Evolutionary conservation across 2,888 invertebrate species (phyloP).

Genomic region (Lasioglossum calceatum): DNA sequence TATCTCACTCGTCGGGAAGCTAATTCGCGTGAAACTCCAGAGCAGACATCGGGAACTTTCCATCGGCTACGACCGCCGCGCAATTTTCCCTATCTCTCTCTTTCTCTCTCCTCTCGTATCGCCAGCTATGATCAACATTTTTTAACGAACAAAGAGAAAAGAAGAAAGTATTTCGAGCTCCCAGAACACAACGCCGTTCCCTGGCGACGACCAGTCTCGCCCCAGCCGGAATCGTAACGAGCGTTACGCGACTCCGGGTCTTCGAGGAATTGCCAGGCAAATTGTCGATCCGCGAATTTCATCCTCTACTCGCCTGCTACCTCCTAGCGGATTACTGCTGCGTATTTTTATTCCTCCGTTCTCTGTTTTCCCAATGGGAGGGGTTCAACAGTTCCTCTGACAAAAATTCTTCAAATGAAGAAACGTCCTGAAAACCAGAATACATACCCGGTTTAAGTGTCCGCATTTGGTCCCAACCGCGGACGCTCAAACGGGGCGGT

Average conservation of each 20-base stretch:
- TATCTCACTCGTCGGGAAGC: not conserved
- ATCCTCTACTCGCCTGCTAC: not conserved
- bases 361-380: no score
- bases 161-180: slow-evolving; percentile 14
- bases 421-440: no score
- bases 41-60: slow-evolving; percentile 19
- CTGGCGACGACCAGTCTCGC: not conserved
- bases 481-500: no score
- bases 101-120: not conserved
- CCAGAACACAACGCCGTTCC: not conserved
- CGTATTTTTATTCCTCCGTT: not conserved
- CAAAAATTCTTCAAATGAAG: no score
- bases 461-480: no score
- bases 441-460: no score
- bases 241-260: not conserved
- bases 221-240: not conserved
- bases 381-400: no score
- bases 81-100: slow-evolving; percentile 20
- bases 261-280: not conserved
- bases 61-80: not conserved
- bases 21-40: not conserved
- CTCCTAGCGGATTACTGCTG: not conserved
- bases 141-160: not conserved
- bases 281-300: not conserved
- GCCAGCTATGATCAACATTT: not conserved